Base-by-base conservation (phyloP, 2,797 vertebrate genomes). In the Diplodus puntazzo region DNA sequence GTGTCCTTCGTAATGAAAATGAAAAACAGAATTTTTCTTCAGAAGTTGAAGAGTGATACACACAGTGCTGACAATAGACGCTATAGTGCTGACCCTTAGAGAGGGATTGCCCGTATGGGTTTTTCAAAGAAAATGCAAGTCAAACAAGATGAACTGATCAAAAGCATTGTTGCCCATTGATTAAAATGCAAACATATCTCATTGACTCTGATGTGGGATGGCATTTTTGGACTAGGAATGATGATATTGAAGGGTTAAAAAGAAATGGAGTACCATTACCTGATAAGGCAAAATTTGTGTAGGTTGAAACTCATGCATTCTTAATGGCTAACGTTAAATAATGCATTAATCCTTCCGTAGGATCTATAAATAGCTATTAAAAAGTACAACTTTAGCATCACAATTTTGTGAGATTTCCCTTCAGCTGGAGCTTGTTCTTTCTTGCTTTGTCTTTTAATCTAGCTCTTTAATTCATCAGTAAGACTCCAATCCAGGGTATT, bases 231-330 rank as follows among this genome's bases (percentile, higher is more conserved):
- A 52, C 16, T 53, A 4, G 3, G 53, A 69, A 30, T 18, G 42
- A 67, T 5, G 21, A 9, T 43, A 21, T 9, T 61, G 12, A 11
- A 27, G 23, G 25, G 6, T 50, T 46, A 46, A 8, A 20, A 43
- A 62, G 18, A n/a, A 23, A 59, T 50, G 23, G 13, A 43, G 23
- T 45, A 14, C 21, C 21, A 23, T n/a, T 39, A 42, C 60, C 46
- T 23, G 42, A 57, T n/a, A 46, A 20, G 52, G 11, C 43, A 11
- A 10, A 46, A 12, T 21, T 50, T 23, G 12, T 12, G 43, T 10
- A 13, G 23, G 25, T 53, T 75, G 20, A 62, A 75, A 67, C 20
- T 17, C 10, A 46, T 57, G 11, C n/a, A 43, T 55, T 48, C 46
- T 39, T 48, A 57, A 49, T 74, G 18, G 21, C 4, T 17, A 46